Percentiles rank a stretch among this genome's conserved stretches.
These are phyloP conservation scores for Steatornis caripensis DNA, from an alignment of 2,113 vertebrate species.

Conservation along the genomic window DNA sequence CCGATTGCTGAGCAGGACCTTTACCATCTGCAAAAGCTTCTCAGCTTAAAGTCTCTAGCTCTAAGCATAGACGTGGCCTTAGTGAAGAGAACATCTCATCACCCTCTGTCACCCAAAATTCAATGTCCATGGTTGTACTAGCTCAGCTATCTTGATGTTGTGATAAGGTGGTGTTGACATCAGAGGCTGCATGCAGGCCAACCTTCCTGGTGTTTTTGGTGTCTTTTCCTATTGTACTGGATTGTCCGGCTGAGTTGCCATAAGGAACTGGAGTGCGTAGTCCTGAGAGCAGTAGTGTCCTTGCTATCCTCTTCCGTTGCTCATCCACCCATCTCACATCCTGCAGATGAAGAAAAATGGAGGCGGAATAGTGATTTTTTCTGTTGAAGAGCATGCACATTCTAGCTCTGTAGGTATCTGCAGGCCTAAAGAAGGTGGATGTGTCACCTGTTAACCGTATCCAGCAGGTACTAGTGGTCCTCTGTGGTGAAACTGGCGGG, in stretches of 20 bases:
- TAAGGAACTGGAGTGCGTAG: not conserved
- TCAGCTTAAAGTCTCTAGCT: not conserved
- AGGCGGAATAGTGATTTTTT: not conserved
- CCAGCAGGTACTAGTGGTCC: not conserved
- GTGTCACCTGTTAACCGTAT: not conserved
- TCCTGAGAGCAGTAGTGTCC: not conserved
- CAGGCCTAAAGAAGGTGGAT: not conserved
- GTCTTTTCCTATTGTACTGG: not conserved
- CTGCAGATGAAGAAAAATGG: not conserved
- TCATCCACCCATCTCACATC: not conserved
- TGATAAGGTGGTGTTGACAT: not conserved
- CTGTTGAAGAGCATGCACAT: not conserved
- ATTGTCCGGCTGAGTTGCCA: not conserved
- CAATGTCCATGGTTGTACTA: rapidly evolving
- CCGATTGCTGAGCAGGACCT: not conserved
- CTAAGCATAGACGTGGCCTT: not conserved
- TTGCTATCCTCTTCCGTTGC: not conserved
- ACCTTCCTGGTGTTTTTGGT: not conserved
- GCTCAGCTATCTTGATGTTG: not conserved
- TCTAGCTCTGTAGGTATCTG: not conserved
- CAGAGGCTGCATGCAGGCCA: not conserved
- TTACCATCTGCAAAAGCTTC: not conserved
- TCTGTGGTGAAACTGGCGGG: not conserved
- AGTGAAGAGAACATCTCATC: not conserved
- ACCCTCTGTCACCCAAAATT: not conserved